Evolutionary conservation across 2,797 vertebrate genomes (phyloP).

Genomic region (Ibycter americanus): DNA sequence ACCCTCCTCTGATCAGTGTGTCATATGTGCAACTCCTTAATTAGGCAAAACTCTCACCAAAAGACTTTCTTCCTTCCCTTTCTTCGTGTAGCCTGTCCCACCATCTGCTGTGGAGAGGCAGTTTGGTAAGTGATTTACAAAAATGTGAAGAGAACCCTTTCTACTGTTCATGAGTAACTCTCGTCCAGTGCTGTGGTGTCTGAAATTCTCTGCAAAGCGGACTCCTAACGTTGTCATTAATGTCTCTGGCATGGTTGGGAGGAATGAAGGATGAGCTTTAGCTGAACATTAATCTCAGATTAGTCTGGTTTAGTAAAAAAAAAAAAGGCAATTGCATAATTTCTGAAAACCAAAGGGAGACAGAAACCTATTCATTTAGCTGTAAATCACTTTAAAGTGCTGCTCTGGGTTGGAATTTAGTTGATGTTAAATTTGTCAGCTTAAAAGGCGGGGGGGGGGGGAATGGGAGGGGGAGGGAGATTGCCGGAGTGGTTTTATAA

Average conservation of each 20-base stretch:
- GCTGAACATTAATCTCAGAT: constrained; percentile 29
- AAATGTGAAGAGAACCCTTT: background rate
- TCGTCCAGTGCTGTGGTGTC: background rate
- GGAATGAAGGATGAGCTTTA: constrained; percentile 21
- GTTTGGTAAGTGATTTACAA: background rate
- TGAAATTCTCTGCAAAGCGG: background rate
- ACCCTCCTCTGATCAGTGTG: background rate
- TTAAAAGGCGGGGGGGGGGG: background rate
- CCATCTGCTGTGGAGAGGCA: background rate
- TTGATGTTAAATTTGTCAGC: constrained; percentile 51
- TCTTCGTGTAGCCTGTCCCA: background rate
- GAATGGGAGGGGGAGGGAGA: background rate
- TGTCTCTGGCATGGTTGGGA: background rate
- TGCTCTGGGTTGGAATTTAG: constrained; percentile 50
- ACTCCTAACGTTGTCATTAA: background rate
- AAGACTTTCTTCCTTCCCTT: background rate
- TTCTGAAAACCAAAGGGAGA: constrained; percentile 44
- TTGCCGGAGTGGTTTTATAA: constrained; percentile 50
- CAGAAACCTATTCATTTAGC: constrained; percentile 34
- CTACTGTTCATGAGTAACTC: background rate
- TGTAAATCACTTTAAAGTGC: constrained; percentile 64
- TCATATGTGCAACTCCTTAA: background rate
- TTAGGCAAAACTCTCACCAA: background rate
- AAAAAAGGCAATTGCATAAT: constrained; percentile 31
- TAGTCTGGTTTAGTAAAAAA: constrained; percentile 21